Evolutionary conservation across 2,888 invertebrate genomes (phyloP), one percentile per base, ranked within the genome.

Genomic region (Cataglyphis cursor): DNA sequence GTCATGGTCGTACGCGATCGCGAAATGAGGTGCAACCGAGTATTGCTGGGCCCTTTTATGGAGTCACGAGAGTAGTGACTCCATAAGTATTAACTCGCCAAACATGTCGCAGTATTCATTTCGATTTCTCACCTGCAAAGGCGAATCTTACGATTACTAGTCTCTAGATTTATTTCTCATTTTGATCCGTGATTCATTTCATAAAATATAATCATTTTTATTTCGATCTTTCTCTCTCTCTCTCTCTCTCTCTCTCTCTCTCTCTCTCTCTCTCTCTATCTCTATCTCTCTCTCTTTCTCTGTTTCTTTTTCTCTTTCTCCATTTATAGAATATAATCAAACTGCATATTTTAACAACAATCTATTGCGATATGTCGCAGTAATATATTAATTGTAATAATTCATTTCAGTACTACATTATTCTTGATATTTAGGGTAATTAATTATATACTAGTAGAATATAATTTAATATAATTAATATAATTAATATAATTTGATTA

Each of bases 41-140:
- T 8, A 44, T 35, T 51, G n/a, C 21, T 24, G 41, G 24, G n/a
- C 10, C 6, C n/a, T 51, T 44, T 78, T 70, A 59, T 70, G 10
- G 12, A 70, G 78, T 59, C 28, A 15, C 54, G 35, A 72, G 38
- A 24, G 48, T 12, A 10, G n/a, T n/a, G n/a, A n/a, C n/a, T n/a
- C n/a, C n/a, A n/a, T n/a, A n/a, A n/a, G n/a, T n/a, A 59, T 35
- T 35, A 41, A 35, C n/a, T 72, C 24, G 18, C 18, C 31, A 8
- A 15, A 24, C 8, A 12, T 8, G 41, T 24, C 41, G 6, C 10
- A 31, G 12, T n/a, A 24, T 66, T 44, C 15, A 66, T 66, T 28
- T 28, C 48, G 28, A 28, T n/a, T 4, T 51, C 48, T 51, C 18
- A 9, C n/a, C 0, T 15, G 68, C 28, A 12, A 48, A 66, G 9